Evolutionary conservation across 2,888 invertebrate species (phyloP).

Genomic region (Drosophila limbata): DNA sequence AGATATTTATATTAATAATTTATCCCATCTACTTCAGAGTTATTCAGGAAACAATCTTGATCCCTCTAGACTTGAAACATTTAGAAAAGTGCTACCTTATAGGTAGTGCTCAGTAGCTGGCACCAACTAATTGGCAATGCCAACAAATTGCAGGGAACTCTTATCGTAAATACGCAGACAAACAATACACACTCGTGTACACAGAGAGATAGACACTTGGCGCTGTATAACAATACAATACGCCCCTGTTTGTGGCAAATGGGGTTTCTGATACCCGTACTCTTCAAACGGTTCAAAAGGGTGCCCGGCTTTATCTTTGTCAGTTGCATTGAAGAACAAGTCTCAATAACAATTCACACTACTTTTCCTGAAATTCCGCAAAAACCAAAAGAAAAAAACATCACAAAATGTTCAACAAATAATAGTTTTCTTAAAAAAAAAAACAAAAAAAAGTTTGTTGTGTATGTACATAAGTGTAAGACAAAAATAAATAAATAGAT

Average conservation of each 20-base stretch:
- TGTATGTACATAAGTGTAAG: slow-evolving; percentile 51
- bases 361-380: neutral
- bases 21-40: no score
- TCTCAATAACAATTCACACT: neutral
- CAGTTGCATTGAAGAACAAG: neutral
- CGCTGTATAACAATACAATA: slow-evolving; percentile 14
- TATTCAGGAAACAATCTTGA: no score
- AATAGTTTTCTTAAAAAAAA: slow-evolving; percentile 38
- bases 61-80: neutral
- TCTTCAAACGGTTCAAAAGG: neutral
- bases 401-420: slow-evolving; percentile 50
- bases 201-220: slow-evolving; percentile 1
- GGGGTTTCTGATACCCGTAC: neutral
- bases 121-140: slow-evolving; percentile 7
- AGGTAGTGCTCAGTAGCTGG: neutral
- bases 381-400: neutral
- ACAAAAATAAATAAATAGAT: slow-evolving; percentile 68
- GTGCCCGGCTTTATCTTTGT: neutral
- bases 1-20: no score
- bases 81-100: neutral
- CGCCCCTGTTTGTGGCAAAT: slow-evolving; percentile 36
- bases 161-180: slow-evolving; percentile 15
- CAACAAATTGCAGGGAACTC: slow-evolving; percentile 9
- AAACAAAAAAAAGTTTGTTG: slow-evolving; percentile 29
- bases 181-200: slow-evolving; percentile 1